phyloP scores from a whole-genome alignment of 2,888 invertebrate species.

The Andrena fulva region DNA sequence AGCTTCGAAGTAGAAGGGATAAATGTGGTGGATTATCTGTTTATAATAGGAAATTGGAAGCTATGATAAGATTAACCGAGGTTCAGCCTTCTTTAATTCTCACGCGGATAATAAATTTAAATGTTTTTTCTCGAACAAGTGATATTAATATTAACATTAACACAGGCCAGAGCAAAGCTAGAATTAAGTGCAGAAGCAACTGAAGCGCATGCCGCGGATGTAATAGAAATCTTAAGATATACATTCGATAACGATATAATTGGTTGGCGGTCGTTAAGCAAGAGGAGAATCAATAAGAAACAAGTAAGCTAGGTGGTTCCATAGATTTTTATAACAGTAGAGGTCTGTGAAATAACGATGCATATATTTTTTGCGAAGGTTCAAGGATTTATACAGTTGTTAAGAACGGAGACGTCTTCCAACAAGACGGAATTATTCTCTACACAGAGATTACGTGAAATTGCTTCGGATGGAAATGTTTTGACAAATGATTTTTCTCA shows the following conservation, averaged over 20 bases:
- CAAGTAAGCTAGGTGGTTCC: conserved; percentile 74
- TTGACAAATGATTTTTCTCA: conserved; percentile 88
- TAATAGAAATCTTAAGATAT: conserved; percentile 93
- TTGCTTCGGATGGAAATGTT: conserved; percentile 89
- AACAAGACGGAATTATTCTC: conserved; percentile 86
- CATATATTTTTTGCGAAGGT: conserved; percentile 42
- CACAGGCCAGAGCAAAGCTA: conserved; percentile 93
- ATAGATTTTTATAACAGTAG: not conserved
- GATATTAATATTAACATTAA: conserved; percentile 30
- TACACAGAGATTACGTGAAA: conserved; percentile 90
- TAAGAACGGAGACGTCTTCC: conserved; percentile 39
- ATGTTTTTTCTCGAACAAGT: not conserved
- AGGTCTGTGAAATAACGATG: conserved; percentile 1
- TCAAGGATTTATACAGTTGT: conserved; percentile 54
- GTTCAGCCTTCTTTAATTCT: conserved; percentile 32
- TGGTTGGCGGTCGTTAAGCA: conserved; percentile 77
- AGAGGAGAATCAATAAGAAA: conserved; percentile 85
- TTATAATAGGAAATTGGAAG: conserved; percentile 94
- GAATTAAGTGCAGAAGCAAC: conserved; percentile 94
- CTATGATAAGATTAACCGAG: conserved; percentile 93
- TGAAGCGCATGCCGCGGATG: conserved; percentile 92
- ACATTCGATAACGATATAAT: conserved; percentile 64
- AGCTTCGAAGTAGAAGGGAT: conserved; percentile 90
- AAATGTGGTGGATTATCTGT: conserved; percentile 90
- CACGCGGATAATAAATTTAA: conserved; percentile 1